Base-by-base conservation (phyloP, 2,113 vertebrate species). In the Epinephelus moara region DNA sequence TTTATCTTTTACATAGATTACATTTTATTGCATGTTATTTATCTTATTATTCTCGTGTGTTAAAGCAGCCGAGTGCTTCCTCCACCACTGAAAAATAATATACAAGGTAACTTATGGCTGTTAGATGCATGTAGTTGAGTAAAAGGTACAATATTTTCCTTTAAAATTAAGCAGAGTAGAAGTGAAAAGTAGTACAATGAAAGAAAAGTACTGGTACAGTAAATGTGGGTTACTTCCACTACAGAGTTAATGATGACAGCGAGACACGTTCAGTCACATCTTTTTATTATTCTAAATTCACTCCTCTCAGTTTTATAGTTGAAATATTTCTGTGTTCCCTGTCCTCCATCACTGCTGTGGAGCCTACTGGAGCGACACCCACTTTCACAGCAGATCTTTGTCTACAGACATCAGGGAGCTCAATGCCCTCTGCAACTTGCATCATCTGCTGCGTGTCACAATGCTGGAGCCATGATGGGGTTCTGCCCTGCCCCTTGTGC, bases 361-460 rank as follows among this genome's bases (percentile, higher is more conserved):
- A 76, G 66, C 30, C 37, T 25, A 23, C 45, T 47, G 60, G 60
- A 71, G 76, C 1, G 40, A 57, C n/a, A 47, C 56, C 33, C 27
- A 53, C 47, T 23, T 49, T 74, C 63, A 60, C 80, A 64, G 78
- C 64, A 61, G 71, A 81, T 83, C 78, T 80, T 85, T 82, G 78
- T 81, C 63, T 69, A 0, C 33, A 74, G 81, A 42, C 80, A 17
- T 84, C 59, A 19, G 80, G 76, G 77, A 83, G 60, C 76, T 75
- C 50, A 2, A 0, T 4, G 75, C 55, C 86, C 82, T 75, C 55
- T 30, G 70, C 49, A 33, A 52, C 47, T 33, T 33, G 49, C 33
- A 78, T 92, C 89, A 88, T 91, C 88, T 93, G 92, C 86, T 87
- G 53, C 3, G 12, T 86, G 91, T 88, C 88, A 89, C 85, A 68